Evolutionary conservation across 2,888 invertebrate species (phyloP), one percentile per base, ranked within the genome.

Genomic region (Thyatira batis): DNA sequence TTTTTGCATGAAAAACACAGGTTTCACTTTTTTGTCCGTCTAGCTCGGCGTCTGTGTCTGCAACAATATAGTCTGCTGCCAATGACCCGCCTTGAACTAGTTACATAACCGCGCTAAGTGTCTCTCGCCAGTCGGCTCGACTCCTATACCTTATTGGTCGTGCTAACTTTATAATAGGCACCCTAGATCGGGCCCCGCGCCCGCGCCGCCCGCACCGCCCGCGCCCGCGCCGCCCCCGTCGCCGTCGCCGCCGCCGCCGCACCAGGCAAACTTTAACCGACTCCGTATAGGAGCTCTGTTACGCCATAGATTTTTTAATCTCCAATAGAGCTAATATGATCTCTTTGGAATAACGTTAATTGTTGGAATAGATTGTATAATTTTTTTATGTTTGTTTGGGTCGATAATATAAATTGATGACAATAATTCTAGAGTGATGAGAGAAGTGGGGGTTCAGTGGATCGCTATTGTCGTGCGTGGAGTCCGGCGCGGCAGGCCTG

Each of bases 11-110:
- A 85, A 88, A 88, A 87, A 76, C 79, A 75, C 79, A 78, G 80
- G 87, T 89, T 90, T 89, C 87, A 87, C 87, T 89, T 91, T 90
- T 90, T 91, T 91, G 88, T 71, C 73, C 81, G 91, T 90, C 91
- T 91, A 86, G 87, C 78, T 73, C 28, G 48, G 48, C 48, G 48
- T 27, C 48, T 69, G 73, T 74, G 90, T 90, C 89, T 90, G 86
- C 76, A 81, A 73, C 76, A 76, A 81, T 82, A 80, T 76, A 73
- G 85, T 77, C 79, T 70, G 78, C 74, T 74, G 88, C 78, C 89
- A 85, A 81, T 76, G 89, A 88, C 86, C 90, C 73, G 78, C 91
- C 91, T 91, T 91, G 91, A 89, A 89, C 89, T 80, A 89, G 74
- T 88, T 89, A 84, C 81, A 79, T 87, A 85, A 85, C 79, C 39